Evolutionary conservation across 2,888 invertebrate species (phyloP).

Genomic region (Clunio marinus): DNA sequence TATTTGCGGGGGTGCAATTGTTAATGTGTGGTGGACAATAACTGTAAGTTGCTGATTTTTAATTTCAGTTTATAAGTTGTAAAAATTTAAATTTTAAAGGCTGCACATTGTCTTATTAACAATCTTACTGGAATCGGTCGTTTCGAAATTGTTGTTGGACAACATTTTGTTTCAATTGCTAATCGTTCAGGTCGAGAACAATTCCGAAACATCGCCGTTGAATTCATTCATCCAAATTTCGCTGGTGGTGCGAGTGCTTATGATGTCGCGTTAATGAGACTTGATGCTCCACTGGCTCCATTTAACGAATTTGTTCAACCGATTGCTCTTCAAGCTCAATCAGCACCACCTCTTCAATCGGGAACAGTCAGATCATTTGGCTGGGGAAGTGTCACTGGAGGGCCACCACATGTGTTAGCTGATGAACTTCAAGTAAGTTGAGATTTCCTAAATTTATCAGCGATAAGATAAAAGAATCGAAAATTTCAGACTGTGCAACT

Average conservation of each 20-base stretch:
- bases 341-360: not conserved
- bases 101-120: conserved; percentile 1
- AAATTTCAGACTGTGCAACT: not conserved
- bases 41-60: not conserved
- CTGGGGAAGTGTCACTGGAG: not conserved
- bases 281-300: not conserved
- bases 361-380: not conserved
- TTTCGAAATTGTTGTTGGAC: not conserved
- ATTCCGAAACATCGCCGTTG: not conserved
- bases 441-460: not conserved
- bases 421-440: not conserved
- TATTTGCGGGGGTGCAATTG: not conserved
- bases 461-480: not conserved
- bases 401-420: not conserved
- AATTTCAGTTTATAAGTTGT: not conserved
- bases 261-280: not conserved
- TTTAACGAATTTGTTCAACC: not conserved
- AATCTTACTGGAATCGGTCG: not conserved
- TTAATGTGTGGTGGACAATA: not conserved
- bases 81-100: not conserved
- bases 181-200: not conserved
- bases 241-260: not conserved
- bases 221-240: not conserved
- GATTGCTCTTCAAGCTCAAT: not conserved
- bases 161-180: not conserved